Percentiles rank a stretch among this genome's conserved stretches.
Evolutionary conservation across 2,797 vertebrate genomes (phyloP).

Genomic region (Enteromius thamalakanensis): DNA sequence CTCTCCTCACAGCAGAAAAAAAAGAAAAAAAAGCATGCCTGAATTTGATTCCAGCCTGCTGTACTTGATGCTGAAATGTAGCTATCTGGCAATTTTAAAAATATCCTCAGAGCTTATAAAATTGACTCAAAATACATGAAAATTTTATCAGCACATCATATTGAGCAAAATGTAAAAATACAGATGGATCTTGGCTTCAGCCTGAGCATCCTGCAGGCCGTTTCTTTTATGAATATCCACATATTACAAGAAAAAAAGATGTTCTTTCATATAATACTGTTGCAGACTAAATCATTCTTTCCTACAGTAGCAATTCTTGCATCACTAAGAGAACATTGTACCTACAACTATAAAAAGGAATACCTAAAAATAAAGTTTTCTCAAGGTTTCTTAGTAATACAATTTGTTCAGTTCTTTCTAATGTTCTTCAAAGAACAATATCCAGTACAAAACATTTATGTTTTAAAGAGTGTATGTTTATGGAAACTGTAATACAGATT

Average conservation of each 20-base stretch:
- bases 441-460: not conserved
- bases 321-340: not conserved
- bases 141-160: slow-evolving; percentile 36
- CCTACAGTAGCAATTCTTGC: not conserved
- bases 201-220: not conserved
- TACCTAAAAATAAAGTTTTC: not conserved
- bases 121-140: slow-evolving; percentile 30
- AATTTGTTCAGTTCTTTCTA: not conserved
- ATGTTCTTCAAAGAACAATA: not conserved
- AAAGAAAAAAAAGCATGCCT: not conserved
- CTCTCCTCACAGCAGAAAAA: slow-evolving; percentile 9
- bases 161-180: slow-evolving; percentile 2
- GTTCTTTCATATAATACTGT: not conserved
- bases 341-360: not conserved
- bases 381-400: not conserved
- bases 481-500: not conserved
- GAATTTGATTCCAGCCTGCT: slow-evolving; percentile 30
- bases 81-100: slow-evolving; percentile 43
- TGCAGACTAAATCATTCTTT: not conserved
- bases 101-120: slow-evolving; percentile 35
- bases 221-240: not conserved
- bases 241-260: not conserved
- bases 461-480: not conserved
- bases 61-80: slow-evolving; percentile 43
- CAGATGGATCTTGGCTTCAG: slow-evolving; percentile 19